A percentile compares a stretch with the other conserved stretches of the same genome.
phyloP scores from a whole-genome alignment of 2,888 invertebrate genomes.

The Drosophila mimica region DNA sequence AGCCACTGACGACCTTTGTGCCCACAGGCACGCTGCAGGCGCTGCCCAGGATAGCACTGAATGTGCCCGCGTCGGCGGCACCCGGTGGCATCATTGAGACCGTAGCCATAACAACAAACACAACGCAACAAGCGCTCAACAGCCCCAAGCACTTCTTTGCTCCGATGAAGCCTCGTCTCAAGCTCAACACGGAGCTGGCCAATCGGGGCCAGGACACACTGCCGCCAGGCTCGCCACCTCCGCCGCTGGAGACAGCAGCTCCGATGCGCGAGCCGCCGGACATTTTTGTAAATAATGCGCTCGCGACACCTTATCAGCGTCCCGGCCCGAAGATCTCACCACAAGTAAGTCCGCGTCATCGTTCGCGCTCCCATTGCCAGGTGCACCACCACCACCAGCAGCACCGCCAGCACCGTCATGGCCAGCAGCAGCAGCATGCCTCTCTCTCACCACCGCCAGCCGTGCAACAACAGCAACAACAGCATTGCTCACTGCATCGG shows the following conservation, averaged over 20 bases:
- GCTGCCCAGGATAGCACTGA: slow-evolving; percentile 64
- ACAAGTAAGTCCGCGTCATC: slow-evolving; percentile 79
- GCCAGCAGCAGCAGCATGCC: slow-evolving; percentile 26
- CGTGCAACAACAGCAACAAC: slow-evolving; percentile 16
- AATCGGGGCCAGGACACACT: slow-evolving; percentile 64
- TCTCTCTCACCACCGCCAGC: slow-evolving; percentile 15
- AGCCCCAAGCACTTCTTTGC: slow-evolving; percentile 86
- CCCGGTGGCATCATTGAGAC: slow-evolving; percentile 64
- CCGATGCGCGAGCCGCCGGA: slow-evolving; percentile 82
- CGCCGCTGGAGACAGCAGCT: slow-evolving; percentile 39
- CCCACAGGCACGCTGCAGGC: slow-evolving; percentile 64
- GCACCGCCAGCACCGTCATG: slow-evolving; percentile 33
- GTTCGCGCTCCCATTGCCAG: slow-evolving; percentile 66
- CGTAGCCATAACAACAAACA: slow-evolving; percentile 80
- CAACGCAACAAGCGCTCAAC: slow-evolving; percentile 67
- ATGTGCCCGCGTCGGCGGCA: slow-evolving; percentile 31
- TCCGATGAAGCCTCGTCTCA: slow-evolving; percentile 84
- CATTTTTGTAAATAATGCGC: slow-evolving; percentile 82
- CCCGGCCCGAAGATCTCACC: slow-evolving; percentile 62
- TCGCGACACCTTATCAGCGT: slow-evolving; percentile 82
- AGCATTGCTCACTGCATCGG: slow-evolving; percentile 62
- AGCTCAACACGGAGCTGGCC: slow-evolving; percentile 81
- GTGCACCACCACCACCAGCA: slow-evolving; percentile 39
- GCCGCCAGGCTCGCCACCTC: slow-evolving; percentile 67
- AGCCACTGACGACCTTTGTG: slow-evolving; percentile 78